Percentiles rank a stretch among this genome's conserved stretches.
phyloP scores from a whole-genome alignment of 2,797 vertebrate species.

The Arrhamphus sclerolepis region DNA sequence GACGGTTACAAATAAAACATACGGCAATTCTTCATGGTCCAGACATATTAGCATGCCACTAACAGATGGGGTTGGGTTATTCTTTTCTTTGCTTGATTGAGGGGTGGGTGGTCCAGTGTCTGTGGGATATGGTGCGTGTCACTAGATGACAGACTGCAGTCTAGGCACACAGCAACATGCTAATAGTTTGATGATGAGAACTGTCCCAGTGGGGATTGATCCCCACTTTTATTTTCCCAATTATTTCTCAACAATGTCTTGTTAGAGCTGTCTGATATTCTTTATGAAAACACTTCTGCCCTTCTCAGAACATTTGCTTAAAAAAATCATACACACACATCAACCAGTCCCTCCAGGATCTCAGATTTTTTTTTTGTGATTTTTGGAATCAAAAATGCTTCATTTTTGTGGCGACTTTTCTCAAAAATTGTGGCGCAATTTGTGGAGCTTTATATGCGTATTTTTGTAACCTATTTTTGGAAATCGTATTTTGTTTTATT shows the following conservation, averaged over 20 bases:
- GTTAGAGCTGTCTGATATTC: constrained; percentile 11
- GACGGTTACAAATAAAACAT: constrained; percentile 37
- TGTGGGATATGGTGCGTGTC: constrained; percentile 37
- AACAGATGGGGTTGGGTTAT: constrained; percentile 41
- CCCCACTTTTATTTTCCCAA: constrained; percentile 48
- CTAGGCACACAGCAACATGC: constrained; percentile 12
- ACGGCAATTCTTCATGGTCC: constrained; percentile 23
- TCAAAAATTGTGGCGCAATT: too few species aligned
- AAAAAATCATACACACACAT: too few species aligned
- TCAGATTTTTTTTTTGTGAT: too few species aligned
- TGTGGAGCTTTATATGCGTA: too few species aligned
- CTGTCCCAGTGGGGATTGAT: constrained; percentile 34
- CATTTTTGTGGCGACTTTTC: too few species aligned
- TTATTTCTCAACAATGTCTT: constrained; percentile 39
- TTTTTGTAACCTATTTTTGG: too few species aligned
- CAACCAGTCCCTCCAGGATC: too few species aligned
- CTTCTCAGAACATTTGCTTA: neutral
- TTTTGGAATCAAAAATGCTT: too few species aligned
- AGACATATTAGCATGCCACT: constrained; percentile 11
- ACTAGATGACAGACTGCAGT: constrained; percentile 47
- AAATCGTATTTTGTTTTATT: too few species aligned
- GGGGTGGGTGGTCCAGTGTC: constrained; percentile 43
- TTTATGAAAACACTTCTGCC: neutral
- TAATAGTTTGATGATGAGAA: constrained; percentile 35
- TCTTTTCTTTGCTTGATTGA: constrained; percentile 32